These are phyloP conservation scores for Hirudinaria manillensis DNA, from an alignment of 2,888 invertebrate species.

Conservation along the genomic window DNA sequence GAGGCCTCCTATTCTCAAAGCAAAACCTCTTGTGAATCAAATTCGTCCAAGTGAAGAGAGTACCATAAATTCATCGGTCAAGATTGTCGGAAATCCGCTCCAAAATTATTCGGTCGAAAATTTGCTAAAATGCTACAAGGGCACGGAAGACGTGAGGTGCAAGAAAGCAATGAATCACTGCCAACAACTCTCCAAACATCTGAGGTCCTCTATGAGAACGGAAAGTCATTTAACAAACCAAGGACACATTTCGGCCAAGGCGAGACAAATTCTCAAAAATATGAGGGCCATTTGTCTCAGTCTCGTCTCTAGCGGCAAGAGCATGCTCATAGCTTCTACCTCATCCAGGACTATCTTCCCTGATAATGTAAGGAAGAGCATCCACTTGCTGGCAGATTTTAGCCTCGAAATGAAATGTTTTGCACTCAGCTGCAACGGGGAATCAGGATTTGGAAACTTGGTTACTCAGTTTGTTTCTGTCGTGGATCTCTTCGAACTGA, in stretches of 20 bases:
- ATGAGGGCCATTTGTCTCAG: not conserved
- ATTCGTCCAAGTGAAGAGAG: too few relatives aligned
- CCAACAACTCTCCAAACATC: not conserved
- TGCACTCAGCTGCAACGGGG: not conserved
- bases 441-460: not conserved
- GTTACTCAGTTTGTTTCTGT: not conserved
- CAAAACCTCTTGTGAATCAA: too few relatives aligned
- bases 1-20: too few relatives aligned
- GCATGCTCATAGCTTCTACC: not conserved
- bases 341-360: not conserved
- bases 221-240: not conserved
- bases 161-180: not conserved
- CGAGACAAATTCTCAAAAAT: not conserved
- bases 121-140: too few relatives aligned
- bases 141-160: not conserved
- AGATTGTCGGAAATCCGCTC: too few relatives aligned
- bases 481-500: not conserved
- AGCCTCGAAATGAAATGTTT: not conserved
- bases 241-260: not conserved
- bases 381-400: not conserved
- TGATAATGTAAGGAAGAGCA: not conserved
- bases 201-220: not conserved
- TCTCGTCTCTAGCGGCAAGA: not conserved
- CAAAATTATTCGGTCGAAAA: too few relatives aligned
- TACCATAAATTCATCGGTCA: too few relatives aligned